Percentiles rank a stretch among this genome's conserved stretches.
Conservation (phyloP, 92 coral and sea anemone genomes). For the Phenganax stokvisi region DNA sequence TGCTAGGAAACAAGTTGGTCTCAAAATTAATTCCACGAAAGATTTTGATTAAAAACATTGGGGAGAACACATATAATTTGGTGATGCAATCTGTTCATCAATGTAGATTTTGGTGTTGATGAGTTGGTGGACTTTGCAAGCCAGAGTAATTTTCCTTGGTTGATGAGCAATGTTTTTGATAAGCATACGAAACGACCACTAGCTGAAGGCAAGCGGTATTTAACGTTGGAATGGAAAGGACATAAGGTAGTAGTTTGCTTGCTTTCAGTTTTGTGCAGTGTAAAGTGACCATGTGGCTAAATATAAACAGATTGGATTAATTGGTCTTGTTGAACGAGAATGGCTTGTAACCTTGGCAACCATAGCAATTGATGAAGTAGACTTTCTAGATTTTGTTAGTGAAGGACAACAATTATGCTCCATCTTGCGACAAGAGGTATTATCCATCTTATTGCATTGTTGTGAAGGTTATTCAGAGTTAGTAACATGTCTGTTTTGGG, state of each 20-base stretch:
- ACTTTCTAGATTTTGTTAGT: slow-evolving; percentile 68
- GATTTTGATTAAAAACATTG: not conserved
- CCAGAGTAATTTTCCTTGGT: slow-evolving; percentile 85
- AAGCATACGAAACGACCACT: slow-evolving; percentile 59
- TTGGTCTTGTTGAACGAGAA: slow-evolving; percentile 91
- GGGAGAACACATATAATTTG: not conserved
- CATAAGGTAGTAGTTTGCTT: slow-evolving; percentile 50
- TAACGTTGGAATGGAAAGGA: slow-evolving; percentile 67
- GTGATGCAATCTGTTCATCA: not conserved
- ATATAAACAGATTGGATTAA: slow-evolving; percentile 70
- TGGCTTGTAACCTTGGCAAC: slow-evolving; percentile 98
- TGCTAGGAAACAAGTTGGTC: too few relatives aligned
- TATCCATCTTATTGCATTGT: too few relatives aligned
- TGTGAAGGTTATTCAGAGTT: not conserved
- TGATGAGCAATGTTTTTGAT: slow-evolving; percentile 88
- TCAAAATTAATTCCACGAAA: too few relatives aligned
- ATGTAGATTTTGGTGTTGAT: slow-evolving; percentile 91
- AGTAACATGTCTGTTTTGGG: not conserved
- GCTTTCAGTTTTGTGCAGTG: not conserved
- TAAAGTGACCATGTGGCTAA: not conserved
- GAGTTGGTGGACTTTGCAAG: slow-evolving; percentile 78
- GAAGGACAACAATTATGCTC: slow-evolving; percentile 73
- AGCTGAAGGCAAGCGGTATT: slow-evolving; percentile 71
- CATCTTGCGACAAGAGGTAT: slow-evolving; percentile 64
- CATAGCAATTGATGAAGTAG: slow-evolving; percentile 80